A percentile compares a stretch with the other conserved stretches of the same genome.
Conservation (phyloP, 2,113 vertebrate species). For the Puntigrus tetrazona region DNA sequence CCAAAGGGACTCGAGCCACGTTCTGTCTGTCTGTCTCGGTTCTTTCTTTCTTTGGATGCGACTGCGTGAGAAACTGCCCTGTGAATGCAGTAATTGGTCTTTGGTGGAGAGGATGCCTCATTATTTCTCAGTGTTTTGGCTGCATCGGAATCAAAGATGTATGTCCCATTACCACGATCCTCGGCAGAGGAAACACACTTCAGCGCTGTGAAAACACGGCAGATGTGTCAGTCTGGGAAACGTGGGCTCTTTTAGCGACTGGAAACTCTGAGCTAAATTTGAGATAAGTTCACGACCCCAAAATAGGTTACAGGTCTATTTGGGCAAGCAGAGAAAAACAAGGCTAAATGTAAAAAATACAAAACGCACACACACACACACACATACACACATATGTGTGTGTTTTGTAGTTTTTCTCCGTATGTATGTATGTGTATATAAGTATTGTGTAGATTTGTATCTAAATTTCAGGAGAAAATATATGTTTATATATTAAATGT, state of each 20-base stretch:
- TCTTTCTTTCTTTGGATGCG: neutral
- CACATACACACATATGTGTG: too few relatives aligned
- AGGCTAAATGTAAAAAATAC: neutral
- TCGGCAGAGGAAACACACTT: neutral
- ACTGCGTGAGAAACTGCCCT: conserved; percentile 22
- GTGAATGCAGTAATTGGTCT: conserved; percentile 39
- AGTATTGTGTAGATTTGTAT: too few relatives aligned
- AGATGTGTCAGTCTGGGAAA: conserved; percentile 9
- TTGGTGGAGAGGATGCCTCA: conserved; percentile 23
- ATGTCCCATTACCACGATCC: neutral
- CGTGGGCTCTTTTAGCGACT: neutral
- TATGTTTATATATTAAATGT: too few relatives aligned
- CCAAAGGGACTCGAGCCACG: neutral
- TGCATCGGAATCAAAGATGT: conserved; percentile 28
- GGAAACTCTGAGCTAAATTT: neutral
- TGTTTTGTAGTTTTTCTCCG: too few relatives aligned
- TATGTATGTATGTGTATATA: too few relatives aligned
- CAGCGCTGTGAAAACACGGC: neutral
- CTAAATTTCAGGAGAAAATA: too few relatives aligned
- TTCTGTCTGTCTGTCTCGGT: neutral
- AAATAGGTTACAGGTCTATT: neutral
- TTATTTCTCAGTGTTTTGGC: conserved; percentile 48
- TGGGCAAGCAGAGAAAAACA: neutral
- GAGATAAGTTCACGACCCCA: neutral
- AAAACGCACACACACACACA: too few relatives aligned